phyloP scores from a whole-genome alignment of 1,140 invertebrate species.

The Ceratina australensis region DNA sequence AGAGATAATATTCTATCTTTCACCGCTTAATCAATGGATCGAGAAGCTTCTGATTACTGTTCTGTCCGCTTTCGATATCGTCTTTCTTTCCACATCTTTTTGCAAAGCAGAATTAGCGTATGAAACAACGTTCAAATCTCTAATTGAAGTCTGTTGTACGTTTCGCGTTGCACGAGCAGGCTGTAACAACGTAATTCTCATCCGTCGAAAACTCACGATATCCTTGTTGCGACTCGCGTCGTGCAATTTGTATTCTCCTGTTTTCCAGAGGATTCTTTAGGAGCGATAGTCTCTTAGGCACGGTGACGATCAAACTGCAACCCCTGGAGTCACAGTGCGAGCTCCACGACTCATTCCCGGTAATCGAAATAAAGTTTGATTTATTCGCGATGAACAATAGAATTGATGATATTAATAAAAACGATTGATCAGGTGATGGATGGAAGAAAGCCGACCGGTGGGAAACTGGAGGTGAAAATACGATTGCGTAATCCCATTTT shows the following conservation, averaged over 20 bases:
- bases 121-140: background rate
- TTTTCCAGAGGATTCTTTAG: constrained; percentile 94
- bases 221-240: no score
- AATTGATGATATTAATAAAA: background rate
- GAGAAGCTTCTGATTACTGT: constrained; percentile 1
- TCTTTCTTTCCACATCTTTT: background rate
- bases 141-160: background rate
- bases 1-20: constrained; percentile 4
- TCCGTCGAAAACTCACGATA: background rate
- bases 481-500: constrained; percentile 94
- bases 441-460: constrained; percentile 91
- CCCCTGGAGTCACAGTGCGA: constrained; percentile 92
- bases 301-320: constrained; percentile 89
- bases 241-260: background rate
- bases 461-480: constrained; percentile 94
- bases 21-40: background rate
- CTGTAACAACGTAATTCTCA: constrained; percentile 66
- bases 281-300: constrained; percentile 92
- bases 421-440: constrained; percentile 87
- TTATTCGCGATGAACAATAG: constrained; percentile 16
- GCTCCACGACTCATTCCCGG: constrained; percentile 94
- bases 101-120: background rate
- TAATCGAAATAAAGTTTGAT: constrained; percentile 79
- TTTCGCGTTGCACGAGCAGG: constrained; percentile 60
- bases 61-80: background rate